These are phyloP conservation scores for Ceratina japonica DNA, from an alignment of 1,140 invertebrate genomes.

Conservation along the genomic window DNA sequence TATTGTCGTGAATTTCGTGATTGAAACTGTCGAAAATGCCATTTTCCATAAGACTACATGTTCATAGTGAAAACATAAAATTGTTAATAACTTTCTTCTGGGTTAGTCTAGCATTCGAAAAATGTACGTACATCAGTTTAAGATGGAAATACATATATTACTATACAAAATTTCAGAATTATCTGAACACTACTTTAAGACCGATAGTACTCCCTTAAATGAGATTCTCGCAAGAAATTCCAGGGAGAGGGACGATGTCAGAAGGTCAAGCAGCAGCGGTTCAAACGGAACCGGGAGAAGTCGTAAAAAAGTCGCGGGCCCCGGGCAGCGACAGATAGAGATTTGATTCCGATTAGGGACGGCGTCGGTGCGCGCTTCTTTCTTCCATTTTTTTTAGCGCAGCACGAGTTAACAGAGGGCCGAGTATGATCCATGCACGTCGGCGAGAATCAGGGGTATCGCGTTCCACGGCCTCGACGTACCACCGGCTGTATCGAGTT, in stretches of 20 bases:
- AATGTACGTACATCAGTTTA: too few relatives aligned
- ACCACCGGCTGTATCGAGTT: conserved; percentile 74
- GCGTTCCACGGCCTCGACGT: conserved; percentile 69
- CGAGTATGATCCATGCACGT: conserved; percentile 72
- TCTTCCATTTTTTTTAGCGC: conserved; percentile 52
- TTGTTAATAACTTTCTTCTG: too few relatives aligned
- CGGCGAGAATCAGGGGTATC: conserved; percentile 78
- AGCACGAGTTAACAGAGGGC: conserved; percentile 66
- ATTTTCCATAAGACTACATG: too few relatives aligned
- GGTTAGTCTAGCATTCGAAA: too few relatives aligned
- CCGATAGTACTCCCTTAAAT: too few relatives aligned
- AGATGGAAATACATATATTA: too few relatives aligned
- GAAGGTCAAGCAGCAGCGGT: conserved; percentile 8
- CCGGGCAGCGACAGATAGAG: conserved; percentile 44
- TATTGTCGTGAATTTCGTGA: too few relatives aligned
- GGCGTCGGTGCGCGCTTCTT: conserved; percentile 25
- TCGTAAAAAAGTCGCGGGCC: conserved; percentile 48
- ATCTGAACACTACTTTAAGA: too few relatives aligned
- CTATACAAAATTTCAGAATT: too few relatives aligned
- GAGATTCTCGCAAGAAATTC: too few relatives aligned
- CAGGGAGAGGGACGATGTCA: background rate
- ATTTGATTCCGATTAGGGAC: conserved; percentile 70
- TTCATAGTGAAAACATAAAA: too few relatives aligned
- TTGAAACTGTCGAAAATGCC: too few relatives aligned
- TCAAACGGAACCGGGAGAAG: background rate